Evolutionary conservation across 1,140 invertebrate species (phyloP).

Genomic region (Drosophila orena): DNA sequence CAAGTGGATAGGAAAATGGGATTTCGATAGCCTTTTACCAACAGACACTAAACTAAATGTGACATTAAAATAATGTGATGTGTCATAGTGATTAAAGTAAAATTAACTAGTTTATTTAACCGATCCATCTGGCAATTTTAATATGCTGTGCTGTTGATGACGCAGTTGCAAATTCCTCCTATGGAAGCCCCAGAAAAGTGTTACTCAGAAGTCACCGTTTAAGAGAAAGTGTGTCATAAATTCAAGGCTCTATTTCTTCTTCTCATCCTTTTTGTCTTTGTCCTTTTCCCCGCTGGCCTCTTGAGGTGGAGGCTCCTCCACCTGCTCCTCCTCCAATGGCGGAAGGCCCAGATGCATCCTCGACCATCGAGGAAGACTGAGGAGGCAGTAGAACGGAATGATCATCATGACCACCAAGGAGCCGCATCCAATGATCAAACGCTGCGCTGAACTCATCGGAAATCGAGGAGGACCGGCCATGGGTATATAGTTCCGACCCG

Average conservation of each 20-base stretch:
- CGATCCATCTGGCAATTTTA: slow-evolving; percentile 7
- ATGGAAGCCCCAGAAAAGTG: slow-evolving; percentile 38
- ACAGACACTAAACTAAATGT: no score
- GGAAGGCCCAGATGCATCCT: slow-evolving; percentile 17
- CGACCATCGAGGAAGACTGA: slow-evolving; percentile 27
- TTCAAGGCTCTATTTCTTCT: slow-evolving; percentile 1
- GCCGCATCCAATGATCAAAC: slow-evolving; percentile 41
- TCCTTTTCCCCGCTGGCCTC: neutral
- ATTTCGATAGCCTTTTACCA: neutral
- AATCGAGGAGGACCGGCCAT: slow-evolving; percentile 64
- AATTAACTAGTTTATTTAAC: neutral
- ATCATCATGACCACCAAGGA: slow-evolving; percentile 55
- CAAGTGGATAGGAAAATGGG: neutral
- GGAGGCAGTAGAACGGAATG: slow-evolving; percentile 54
- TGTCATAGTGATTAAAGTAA: no score
- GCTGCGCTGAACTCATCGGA: slow-evolving; percentile 35
- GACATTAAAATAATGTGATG: no score
- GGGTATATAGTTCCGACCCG: slow-evolving; percentile 41
- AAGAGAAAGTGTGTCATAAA: slow-evolving; percentile 8
- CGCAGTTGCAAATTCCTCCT: neutral
- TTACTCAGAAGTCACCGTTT: slow-evolving; percentile 64
- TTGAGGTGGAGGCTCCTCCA: neutral
- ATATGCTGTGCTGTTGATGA: neutral
- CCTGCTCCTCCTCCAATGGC: slow-evolving; percentile 8
- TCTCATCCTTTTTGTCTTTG: neutral